Evolutionary conservation across 2,113 vertebrate genomes (phyloP).

Genomic region (Barbus barbus): DNA sequence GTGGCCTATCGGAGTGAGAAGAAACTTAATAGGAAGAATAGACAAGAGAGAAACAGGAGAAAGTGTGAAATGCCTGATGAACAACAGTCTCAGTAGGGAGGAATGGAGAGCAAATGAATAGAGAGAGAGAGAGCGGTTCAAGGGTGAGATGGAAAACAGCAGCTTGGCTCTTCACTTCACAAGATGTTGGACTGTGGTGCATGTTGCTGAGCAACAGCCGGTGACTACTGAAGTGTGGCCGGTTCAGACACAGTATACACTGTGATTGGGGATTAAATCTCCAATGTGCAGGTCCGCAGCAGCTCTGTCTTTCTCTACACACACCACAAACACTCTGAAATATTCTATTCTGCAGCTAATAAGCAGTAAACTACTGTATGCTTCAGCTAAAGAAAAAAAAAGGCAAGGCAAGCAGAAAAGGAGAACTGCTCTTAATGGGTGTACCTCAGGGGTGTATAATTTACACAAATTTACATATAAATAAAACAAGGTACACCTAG

Average conservation of each 20-base stretch:
- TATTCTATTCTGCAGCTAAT: neutral
- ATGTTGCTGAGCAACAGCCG: constrained; percentile 82
- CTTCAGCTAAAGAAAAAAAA: neutral
- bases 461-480: constrained; percentile 27
- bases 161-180: constrained; percentile 65
- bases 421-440: neutral
- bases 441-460: constrained; percentile 3
- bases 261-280: constrained; percentile 69
- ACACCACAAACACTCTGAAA: constrained; percentile 34
- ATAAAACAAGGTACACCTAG: neutral
- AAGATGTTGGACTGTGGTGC: constrained; percentile 73
- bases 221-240: constrained; percentile 73
- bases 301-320: neutral
- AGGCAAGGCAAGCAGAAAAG: neutral
- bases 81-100: neutral
- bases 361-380: neutral
- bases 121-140: constrained; percentile 20
- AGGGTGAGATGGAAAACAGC: constrained; percentile 52
- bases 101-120: constrained; percentile 23
- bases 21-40: constrained; percentile 20
- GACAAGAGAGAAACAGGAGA: constrained; percentile 7
- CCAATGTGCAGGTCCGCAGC: constrained; percentile 22
- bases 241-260: constrained; percentile 64
- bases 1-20: constrained; percentile 3
- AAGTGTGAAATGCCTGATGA: constrained; percentile 22